phyloP scores from a whole-genome alignment of 2,113 vertebrate species.

The Hemibates koningsi region DNA sequence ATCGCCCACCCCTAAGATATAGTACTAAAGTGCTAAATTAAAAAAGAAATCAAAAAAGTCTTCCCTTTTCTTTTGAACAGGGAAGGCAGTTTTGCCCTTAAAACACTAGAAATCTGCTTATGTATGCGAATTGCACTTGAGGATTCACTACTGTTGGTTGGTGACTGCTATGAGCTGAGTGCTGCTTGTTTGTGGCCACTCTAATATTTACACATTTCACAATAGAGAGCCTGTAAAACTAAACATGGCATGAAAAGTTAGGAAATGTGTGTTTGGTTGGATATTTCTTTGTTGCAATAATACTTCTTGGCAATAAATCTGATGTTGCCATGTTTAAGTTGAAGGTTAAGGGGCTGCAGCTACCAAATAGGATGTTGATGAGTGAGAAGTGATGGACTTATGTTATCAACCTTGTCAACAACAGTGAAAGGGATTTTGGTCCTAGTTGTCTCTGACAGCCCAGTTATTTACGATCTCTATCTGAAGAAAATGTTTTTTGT shows the following conservation, averaged over 20 bases:
- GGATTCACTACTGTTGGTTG: neutral
- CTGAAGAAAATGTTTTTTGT: neutral
- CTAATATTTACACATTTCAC: neutral
- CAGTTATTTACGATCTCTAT: neutral
- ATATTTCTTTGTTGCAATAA: neutral
- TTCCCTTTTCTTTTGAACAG: neutral
- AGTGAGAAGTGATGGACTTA: neutral
- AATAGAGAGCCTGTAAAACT: neutral
- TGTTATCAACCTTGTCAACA: neutral
- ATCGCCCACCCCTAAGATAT: neutral
- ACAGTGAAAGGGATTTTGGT: neutral
- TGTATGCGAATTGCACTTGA: neutral
- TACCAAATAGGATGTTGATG: neutral
- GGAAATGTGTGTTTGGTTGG: neutral
- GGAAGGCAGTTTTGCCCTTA: neutral
- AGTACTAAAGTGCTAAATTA: neutral
- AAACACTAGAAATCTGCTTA: neutral
- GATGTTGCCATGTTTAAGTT: neutral
- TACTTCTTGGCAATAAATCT: neutral
- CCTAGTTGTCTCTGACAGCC: neutral
- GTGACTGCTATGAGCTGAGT: neutral
- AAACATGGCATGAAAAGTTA: neutral
- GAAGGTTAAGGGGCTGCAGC: neutral
- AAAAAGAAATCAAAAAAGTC: neutral
- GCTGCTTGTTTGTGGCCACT: neutral